Evolutionary conservation across 2,888 invertebrate genomes (phyloP), one percentile per base, ranked within the genome.

Genomic region (Hemithea aestivaria): DNA sequence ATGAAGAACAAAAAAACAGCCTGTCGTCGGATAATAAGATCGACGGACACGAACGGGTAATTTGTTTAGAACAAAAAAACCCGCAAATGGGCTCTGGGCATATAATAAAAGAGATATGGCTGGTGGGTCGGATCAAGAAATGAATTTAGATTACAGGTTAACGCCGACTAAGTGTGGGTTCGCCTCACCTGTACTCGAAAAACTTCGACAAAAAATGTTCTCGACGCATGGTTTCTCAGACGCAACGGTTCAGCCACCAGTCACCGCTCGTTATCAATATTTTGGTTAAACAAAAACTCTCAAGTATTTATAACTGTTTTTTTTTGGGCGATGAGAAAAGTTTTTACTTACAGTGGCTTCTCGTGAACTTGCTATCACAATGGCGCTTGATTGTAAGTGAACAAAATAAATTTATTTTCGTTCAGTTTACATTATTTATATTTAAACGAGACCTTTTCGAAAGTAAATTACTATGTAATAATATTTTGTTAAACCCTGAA

Each of bases 111-210:
- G 75, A 85, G 78, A 78, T 80, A 82, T 77, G 76, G 75, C 66
- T 72, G 73, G 79, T 82, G 79, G 83, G 81, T 80, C 76, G 83
- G 77, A 75, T 81, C 84, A 79, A 85, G 80, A 85, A 87, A 87
- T 87, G 84, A 87, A 87, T 87, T 87, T 87, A 87, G 87, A 87
- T 87, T 87, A 85, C 76, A 87, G 81, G 85, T 84, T 85, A 84
- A 77, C 80, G 85, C 83, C 82, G 82, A 58, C 79, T 85, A 85
- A 87, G 80, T 85, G 79, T 81, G 79, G 84, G 84, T 81, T 83
- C 62, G 65, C 65, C 72, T 78, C 84, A 84, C 80, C 84, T 85
- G 87, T 75, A 72, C 74, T 72, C 67, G 60, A 75, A 83, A 84
- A 84, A 78, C 70, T 59, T 48, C 37, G 44, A 46, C 61, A 73